These are phyloP conservation scores for Melipona quadrifasciata DNA, from an alignment of 1,140 invertebrate species.

Conservation along the genomic window DNA sequence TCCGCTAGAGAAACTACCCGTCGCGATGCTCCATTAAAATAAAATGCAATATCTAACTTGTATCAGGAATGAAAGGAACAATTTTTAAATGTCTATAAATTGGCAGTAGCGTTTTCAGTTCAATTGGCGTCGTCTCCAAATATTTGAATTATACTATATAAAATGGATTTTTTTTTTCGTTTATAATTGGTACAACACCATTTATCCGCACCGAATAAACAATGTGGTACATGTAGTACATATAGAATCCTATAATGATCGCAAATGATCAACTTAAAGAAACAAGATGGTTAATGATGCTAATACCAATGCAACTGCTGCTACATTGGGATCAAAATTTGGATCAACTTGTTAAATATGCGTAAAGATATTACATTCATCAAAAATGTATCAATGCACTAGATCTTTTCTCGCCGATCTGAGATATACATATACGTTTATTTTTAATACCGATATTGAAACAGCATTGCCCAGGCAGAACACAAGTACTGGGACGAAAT, in stretches of 20 bases:
- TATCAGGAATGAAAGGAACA: conserved; percentile 60
- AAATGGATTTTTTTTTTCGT: background rate
- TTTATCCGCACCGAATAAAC: conserved; percentile 28
- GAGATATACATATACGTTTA: conserved; percentile 33
- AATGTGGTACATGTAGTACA: conserved; percentile 14
- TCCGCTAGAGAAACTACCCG: conserved; percentile 51
- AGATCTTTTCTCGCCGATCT: conserved; percentile 16
- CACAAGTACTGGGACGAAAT: conserved; percentile 25
- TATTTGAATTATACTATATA: background rate
- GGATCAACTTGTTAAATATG: conserved; percentile 10
- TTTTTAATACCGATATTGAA: conserved; percentile 39
- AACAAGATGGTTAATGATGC: conserved; percentile 33
- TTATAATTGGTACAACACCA: background rate
- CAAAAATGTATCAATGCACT: conserved; percentile 14
- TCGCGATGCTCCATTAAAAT: conserved; percentile 42
- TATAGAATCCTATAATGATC: conserved; percentile 8
- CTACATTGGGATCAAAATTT: conserved; percentile 31
- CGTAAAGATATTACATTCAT: background rate
- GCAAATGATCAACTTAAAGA: conserved; percentile 30
- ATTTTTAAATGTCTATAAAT: conserved; percentile 50
- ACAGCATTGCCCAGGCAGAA: conserved; percentile 50
- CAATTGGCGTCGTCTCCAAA: conserved; percentile 34
- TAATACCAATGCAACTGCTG: background rate
- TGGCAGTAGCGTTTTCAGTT: conserved; percentile 63
- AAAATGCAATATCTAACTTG: conserved; percentile 52